These are phyloP conservation scores for Epinotia nisella DNA, from an alignment of 2,888 invertebrate species.

Conservation along the genomic window DNA sequence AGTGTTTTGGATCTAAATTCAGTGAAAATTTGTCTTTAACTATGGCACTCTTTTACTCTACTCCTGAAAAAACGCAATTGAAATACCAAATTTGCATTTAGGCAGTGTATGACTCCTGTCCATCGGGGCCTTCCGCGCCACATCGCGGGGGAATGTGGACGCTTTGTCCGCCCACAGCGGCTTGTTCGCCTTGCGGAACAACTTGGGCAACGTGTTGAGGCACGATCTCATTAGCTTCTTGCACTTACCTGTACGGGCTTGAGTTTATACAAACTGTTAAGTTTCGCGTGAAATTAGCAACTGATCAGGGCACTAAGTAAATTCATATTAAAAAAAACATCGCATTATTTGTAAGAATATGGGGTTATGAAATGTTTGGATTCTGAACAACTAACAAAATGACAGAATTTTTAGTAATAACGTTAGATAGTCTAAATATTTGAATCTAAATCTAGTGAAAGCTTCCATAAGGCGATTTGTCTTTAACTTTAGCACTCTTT, in stretches of 20 bases:
- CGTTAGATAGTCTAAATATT: no score
- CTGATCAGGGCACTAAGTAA: neutral
- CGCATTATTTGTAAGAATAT: no score
- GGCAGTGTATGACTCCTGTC: slow-evolving; percentile 80
- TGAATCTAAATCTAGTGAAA: no score
- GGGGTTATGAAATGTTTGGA: no score
- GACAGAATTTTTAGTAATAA: no score
- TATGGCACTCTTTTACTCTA: no score
- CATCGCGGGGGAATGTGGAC: slow-evolving; percentile 74
- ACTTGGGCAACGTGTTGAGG: slow-evolving; percentile 74
- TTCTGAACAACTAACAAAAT: no score
- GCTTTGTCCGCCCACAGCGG: slow-evolving; percentile 70
- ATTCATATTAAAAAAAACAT: no score
- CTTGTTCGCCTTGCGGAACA: slow-evolving; percentile 75
- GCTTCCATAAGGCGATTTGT: no score
- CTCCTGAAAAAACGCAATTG: slow-evolving; percentile 42
- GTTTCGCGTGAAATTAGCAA: neutral
- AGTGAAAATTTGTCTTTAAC: no score
- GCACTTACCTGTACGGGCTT: slow-evolving; percentile 70
- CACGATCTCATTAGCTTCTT: slow-evolving; percentile 78
- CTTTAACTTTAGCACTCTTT: no score
- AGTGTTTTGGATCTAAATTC: no score
- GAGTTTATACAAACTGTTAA: slow-evolving; percentile 5
- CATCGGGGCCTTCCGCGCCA: slow-evolving; percentile 64
- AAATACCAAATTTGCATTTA: slow-evolving; percentile 74